phyloP scores from a whole-genome alignment of 2,888 invertebrate genomes.

The Lamproptera curius region DNA sequence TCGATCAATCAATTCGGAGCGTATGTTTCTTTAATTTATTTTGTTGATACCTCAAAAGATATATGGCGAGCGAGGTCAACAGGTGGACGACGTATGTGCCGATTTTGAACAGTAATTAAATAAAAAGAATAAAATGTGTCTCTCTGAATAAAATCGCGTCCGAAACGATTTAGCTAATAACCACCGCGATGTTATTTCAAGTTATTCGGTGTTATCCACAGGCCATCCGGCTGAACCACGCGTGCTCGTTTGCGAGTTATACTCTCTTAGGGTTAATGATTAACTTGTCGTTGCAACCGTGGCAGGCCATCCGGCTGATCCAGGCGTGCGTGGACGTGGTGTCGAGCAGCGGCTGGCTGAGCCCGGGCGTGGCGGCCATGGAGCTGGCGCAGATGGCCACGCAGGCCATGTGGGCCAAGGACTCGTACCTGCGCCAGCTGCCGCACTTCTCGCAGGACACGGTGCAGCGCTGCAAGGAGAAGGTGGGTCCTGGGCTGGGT shows the following conservation, averaged over 20 bases:
- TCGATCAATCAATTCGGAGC: too few species aligned
- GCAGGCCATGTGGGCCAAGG: conserved; percentile 99
- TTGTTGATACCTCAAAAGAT: too few species aligned
- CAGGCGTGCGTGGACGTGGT: conserved; percentile 97
- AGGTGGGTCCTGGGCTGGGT: conserved; percentile 70
- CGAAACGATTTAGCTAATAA: too few species aligned
- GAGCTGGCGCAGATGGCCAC: conserved; percentile 99
- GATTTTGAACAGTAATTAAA: too few species aligned
- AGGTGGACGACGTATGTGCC: too few species aligned
- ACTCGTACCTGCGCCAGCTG: conserved; percentile 96
- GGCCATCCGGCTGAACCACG: conserved; percentile 85
- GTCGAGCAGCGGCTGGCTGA: conserved; percentile 97
- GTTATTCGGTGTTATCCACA: too few species aligned
- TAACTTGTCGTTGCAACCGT: background rate
- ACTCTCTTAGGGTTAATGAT: background rate
- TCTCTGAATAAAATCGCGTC: too few species aligned
- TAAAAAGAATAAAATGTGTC: too few species aligned
- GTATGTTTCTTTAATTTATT: too few species aligned
- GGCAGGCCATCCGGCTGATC: conserved; percentile 88
- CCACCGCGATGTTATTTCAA: too few species aligned
- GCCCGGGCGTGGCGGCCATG: conserved; percentile 99
- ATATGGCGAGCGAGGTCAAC: too few species aligned
- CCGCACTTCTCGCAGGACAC: conserved; percentile 96
- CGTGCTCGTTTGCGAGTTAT: background rate
- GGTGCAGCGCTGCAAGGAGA: conserved; percentile 93